These are phyloP conservation scores for Drosophila anomalipes DNA, from an alignment of 2,888 invertebrate genomes.

Conservation along the genomic window DNA sequence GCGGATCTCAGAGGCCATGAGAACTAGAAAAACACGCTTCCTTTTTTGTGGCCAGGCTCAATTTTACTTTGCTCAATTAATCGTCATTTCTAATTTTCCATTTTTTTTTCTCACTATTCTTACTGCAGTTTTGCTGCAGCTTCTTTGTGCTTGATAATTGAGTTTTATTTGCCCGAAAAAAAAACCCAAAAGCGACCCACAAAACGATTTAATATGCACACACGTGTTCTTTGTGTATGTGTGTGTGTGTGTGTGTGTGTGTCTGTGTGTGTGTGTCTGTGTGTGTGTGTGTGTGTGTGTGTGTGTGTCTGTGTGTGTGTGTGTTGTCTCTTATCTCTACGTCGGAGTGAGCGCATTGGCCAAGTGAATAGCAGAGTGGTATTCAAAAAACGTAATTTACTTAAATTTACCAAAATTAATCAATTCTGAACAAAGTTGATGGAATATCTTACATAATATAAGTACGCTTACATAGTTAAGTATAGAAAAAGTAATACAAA, in stretches of 20 bases:
- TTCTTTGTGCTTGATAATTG: slow-evolving; percentile 13
- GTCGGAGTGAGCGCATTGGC: slow-evolving; percentile 18
- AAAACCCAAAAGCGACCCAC: neutral
- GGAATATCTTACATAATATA: too few relatives aligned
- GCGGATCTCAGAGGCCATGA: too few relatives aligned
- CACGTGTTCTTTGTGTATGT: slow-evolving; percentile 7
- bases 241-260: neutral
- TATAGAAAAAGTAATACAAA: too few relatives aligned
- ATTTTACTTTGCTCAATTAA: slow-evolving; percentile 44
- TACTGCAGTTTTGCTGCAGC: neutral
- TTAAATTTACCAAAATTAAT: too few relatives aligned
- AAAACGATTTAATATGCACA: neutral
- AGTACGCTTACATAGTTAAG: too few relatives aligned
- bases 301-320: neutral
- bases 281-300: slow-evolving; percentile 1
- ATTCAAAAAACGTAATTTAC: neutral
- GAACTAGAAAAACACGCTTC: too few relatives aligned
- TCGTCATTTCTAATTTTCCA: slow-evolving; percentile 30
- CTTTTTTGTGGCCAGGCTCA: neutral
- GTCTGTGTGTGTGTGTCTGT: neutral
- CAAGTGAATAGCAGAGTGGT: neutral
- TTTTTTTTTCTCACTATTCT: slow-evolving; percentile 5
- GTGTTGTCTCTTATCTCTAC: slow-evolving; percentile 2
- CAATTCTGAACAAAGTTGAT: too few relatives aligned
- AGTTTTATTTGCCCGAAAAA: too few relatives aligned